These are phyloP conservation scores for Heliconius hewitsoni DNA, from an alignment of 1,140 invertebrate species.

Conservation along the genomic window DNA sequence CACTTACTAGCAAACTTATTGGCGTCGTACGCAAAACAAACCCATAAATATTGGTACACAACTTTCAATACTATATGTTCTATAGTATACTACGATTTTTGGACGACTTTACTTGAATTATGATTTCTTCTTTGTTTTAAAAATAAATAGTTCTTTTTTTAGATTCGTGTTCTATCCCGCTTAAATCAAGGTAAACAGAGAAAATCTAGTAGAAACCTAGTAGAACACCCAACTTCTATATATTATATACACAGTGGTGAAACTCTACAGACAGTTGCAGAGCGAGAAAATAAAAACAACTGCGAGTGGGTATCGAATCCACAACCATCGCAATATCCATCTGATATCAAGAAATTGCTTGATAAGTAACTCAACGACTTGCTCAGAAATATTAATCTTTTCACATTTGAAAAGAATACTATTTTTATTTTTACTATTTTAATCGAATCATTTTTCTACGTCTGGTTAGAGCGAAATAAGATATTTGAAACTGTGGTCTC, in stretches of 20 bases:
- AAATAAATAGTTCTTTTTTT: background rate
- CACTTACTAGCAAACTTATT: constrained; percentile 54
- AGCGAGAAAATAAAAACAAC: too few relatives aligned
- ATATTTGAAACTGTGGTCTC: background rate
- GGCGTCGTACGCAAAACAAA: constrained; percentile 56
- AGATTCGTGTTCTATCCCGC: background rate
- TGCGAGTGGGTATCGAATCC: too few relatives aligned
- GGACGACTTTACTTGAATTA: background rate
- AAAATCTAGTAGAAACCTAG: too few relatives aligned
- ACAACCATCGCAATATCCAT: too few relatives aligned
- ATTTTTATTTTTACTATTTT: background rate
- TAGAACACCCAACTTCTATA: too few relatives aligned
- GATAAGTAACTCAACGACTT: too few relatives aligned
- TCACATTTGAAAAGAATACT: too few relatives aligned
- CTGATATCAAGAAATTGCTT: too few relatives aligned
- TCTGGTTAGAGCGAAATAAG: background rate
- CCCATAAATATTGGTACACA: constrained; percentile 50
- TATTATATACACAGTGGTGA: too few relatives aligned
- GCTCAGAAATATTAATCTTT: too few relatives aligned
- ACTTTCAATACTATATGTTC: constrained; percentile 41
- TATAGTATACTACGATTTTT: background rate
- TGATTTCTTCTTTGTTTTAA: background rate
- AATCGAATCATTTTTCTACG: background rate
- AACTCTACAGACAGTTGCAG: too few relatives aligned
- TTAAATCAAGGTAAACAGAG: too few relatives aligned